Conservation (phyloP, 2,113 vertebrate species). For the Meriones unguiculatus region DNA sequence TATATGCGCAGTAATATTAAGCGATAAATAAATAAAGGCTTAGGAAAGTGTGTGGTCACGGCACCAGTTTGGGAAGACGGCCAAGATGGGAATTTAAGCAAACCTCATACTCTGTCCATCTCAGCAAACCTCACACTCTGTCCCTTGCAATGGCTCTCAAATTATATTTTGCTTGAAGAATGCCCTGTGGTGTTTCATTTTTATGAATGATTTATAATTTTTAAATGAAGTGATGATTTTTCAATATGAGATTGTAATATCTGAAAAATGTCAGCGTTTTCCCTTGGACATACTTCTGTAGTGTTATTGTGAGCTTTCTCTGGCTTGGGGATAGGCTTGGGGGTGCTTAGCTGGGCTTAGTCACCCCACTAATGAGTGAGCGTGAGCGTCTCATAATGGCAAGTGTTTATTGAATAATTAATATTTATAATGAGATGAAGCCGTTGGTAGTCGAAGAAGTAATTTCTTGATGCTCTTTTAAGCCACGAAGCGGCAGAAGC, state of each 20-base stretch:
- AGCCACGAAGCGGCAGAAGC: neutral
- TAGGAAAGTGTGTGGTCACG: neutral
- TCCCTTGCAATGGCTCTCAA: neutral
- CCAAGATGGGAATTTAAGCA: neutral
- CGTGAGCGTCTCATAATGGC: neutral
- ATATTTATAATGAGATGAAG: constrained; percentile 45
- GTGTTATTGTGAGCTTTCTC: constrained; percentile 55
- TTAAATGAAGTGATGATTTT: constrained; percentile 27
- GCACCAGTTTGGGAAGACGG: neutral
- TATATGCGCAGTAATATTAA: neutral
- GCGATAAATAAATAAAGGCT: neutral
- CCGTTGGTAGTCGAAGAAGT: constrained; percentile 52
- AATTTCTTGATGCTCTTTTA: constrained; percentile 2
- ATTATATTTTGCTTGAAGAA: constrained; percentile 30
- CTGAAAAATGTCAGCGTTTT: neutral
- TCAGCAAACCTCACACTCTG: neutral
- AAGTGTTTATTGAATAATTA: constrained; percentile 64
- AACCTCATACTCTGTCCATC: neutral
- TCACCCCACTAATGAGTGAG: constrained; percentile 18
- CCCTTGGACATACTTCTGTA: neutral
- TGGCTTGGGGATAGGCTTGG: constrained; percentile 25
- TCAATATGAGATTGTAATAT: constrained; percentile 32
- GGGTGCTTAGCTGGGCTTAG: neutral
- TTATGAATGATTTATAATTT: neutral
- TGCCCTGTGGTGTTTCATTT: neutral